Evolutionary conservation across 2,113 vertebrate species (phyloP).

Genomic region (Dunckerocampus dactyliophorus): DNA sequence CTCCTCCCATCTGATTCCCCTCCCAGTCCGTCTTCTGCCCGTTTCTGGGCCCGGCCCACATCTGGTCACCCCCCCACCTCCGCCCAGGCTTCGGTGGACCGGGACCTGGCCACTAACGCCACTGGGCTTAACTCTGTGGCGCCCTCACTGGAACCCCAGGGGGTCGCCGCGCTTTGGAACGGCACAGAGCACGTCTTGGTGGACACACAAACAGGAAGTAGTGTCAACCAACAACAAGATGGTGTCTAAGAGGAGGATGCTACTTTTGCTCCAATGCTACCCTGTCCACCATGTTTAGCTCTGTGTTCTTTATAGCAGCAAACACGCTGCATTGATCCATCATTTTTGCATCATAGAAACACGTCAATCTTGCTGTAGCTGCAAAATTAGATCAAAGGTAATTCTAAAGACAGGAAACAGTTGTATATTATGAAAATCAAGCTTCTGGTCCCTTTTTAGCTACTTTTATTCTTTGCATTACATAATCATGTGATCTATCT

Average conservation of each 20-base stretch:
- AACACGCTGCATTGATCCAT: slow-evolving; percentile 12
- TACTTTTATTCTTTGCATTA: slow-evolving; percentile 2
- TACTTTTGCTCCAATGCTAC: neutral
- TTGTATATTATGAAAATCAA: neutral
- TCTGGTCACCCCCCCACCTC: slow-evolving; percentile 11
- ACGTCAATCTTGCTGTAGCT: slow-evolving; percentile 27
- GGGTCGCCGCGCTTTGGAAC: slow-evolving; percentile 24
- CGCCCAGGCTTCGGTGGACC: slow-evolving; percentile 18
- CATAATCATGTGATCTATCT: slow-evolving; percentile 11
- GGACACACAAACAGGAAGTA: slow-evolving; percentile 24
- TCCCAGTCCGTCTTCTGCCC: slow-evolving; percentile 1
- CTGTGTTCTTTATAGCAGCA: slow-evolving; percentile 25
- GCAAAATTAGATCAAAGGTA: slow-evolving; percentile 11
- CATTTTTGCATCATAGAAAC: slow-evolving; percentile 9
- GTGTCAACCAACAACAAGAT: slow-evolving; percentile 6
- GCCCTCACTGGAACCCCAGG: slow-evolving; percentile 27
- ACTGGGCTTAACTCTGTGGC: neutral
- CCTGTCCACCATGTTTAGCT: slow-evolving; percentile 10
- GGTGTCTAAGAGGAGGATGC: slow-evolving; percentile 13
- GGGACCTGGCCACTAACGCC: slow-evolving; percentile 7
- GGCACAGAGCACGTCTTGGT: slow-evolving; percentile 23
- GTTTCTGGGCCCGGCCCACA: neutral
- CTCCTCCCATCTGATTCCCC: slow-evolving; percentile 16
- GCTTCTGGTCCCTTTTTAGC: slow-evolving; percentile 1
- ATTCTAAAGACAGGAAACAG: neutral